Evolutionary conservation across 2,797 vertebrate genomes (phyloP).

Genomic region (Tiaroga cobitis): DNA sequence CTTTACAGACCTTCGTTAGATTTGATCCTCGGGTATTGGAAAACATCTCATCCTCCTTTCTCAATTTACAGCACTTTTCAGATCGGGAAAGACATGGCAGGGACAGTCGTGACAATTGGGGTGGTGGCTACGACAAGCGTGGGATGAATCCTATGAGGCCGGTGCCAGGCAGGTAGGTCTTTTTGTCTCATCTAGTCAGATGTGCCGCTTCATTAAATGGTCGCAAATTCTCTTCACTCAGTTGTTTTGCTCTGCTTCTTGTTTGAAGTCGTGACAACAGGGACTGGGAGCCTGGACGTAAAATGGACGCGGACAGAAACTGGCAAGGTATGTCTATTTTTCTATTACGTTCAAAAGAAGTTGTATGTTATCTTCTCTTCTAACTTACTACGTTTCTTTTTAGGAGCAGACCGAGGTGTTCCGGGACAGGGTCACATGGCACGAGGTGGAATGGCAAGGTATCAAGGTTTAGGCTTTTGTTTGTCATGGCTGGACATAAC

Average conservation of each 20-base stretch:
- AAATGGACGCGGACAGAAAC: slow-evolving; percentile 84
- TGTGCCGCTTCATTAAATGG: not conserved
- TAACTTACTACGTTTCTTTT: not conserved
- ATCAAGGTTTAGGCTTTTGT: slow-evolving; percentile 59
- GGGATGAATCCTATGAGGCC: slow-evolving; percentile 74
- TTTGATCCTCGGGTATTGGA: not conserved
- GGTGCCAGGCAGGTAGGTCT: slow-evolving; percentile 16
- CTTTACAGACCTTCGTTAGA: not conserved
- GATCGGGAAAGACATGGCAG: slow-evolving; percentile 86
- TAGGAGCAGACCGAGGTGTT: slow-evolving; percentile 84
- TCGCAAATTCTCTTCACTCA: not conserved
- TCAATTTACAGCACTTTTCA: slow-evolving; percentile 83
- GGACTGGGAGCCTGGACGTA: slow-evolving; percentile 89
- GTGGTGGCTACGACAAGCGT: slow-evolving; percentile 85
- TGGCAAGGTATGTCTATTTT: slow-evolving; percentile 75
- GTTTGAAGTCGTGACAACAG: slow-evolving; percentile 78
- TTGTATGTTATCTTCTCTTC: no score
- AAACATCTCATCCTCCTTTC: not conserved
- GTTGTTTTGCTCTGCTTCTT: slow-evolving; percentile 20
- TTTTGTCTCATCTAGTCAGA: not conserved
- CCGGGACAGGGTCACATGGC: slow-evolving; percentile 82
- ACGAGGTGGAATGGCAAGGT: slow-evolving; percentile 88
- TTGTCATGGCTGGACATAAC: not conserved
- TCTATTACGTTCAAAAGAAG: not conserved
- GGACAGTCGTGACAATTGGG: slow-evolving; percentile 83